Conservation (phyloP, 2,113 vertebrate species). For the Vimba vimba region DNA sequence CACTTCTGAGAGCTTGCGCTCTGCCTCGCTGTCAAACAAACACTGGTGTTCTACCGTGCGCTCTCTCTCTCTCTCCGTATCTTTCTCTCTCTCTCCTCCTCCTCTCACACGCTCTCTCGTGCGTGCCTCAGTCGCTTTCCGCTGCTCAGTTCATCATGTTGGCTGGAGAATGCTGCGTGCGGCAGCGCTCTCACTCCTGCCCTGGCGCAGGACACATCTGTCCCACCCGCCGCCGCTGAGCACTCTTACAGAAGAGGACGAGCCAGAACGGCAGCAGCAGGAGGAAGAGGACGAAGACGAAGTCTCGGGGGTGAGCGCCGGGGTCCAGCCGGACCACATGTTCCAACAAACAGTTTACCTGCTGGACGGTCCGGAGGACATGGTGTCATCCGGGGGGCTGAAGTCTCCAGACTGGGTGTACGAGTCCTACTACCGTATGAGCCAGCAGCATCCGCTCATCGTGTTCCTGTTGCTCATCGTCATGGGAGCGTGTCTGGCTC, state of each 20-base stretch:
- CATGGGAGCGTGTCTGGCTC: conserved; percentile 93
- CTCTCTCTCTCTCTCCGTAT: conserved; percentile 36
- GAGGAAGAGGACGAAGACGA: conserved; percentile 44
- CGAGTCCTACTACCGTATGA: conserved; percentile 98
- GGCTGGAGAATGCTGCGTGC: conserved; percentile 66
- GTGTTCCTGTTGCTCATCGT: conserved; percentile 97
- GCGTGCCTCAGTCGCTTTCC: conserved; percentile 47
- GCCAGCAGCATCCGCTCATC: conserved; percentile 98
- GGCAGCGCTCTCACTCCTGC: conserved; percentile 57
- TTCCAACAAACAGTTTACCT: conserved; percentile 73
- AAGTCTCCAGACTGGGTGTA: conserved; percentile 94
- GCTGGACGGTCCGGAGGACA: conserved; percentile 73
- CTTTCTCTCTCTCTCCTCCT: conserved; percentile 7
- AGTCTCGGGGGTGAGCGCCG: not conserved
- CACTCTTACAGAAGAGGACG: conserved; percentile 51
- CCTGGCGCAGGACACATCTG: conserved; percentile 49
- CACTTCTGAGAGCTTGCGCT: not conserved
- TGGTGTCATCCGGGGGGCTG: conserved; percentile 69
- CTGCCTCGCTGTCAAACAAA: conserved; percentile 31
- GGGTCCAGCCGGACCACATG: conserved; percentile 48
- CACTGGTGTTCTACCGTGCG: not conserved
- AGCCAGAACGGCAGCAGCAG: conserved; percentile 41
- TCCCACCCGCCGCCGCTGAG: conserved; percentile 55
- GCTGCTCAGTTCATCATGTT: conserved; percentile 67
- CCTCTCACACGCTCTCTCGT: conserved; percentile 45